phyloP scores from a whole-genome alignment of 2,113 vertebrate genomes.

The Rhea americana region DNA sequence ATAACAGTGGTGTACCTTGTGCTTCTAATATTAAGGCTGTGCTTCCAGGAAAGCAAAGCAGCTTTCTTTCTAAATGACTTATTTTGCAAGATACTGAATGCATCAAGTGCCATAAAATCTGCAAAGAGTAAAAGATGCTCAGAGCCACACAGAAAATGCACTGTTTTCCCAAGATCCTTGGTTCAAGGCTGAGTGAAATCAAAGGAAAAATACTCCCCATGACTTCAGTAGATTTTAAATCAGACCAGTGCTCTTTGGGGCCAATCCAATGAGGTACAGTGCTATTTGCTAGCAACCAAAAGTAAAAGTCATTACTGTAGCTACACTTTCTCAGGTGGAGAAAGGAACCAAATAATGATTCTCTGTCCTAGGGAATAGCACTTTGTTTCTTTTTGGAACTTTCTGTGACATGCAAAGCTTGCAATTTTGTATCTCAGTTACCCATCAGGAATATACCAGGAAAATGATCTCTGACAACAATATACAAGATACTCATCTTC shows the following conservation, averaged over 20 bases:
- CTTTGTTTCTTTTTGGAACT: not conserved
- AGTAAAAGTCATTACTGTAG: not conserved
- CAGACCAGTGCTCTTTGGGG: fast-evolving
- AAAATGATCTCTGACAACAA: not conserved
- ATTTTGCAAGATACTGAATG: not conserved
- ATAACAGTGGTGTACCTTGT: not conserved
- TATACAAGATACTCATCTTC: not conserved
- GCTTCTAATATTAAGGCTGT: not conserved
- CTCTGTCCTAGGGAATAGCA: not conserved
- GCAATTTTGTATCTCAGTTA: not conserved
- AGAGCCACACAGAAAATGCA: not conserved
- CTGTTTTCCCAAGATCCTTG: not conserved
- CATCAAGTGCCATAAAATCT: not conserved
- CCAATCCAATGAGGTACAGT: not conserved
- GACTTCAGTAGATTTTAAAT: not conserved
- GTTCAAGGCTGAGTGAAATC: not conserved
- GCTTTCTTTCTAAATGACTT: not conserved
- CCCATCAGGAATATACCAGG: not conserved
- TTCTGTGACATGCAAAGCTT: not conserved
- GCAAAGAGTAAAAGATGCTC: not conserved
- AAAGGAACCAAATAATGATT: not conserved
- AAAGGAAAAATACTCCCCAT: not conserved
- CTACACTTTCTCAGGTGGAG: not conserved
- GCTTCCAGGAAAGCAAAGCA: constrained; percentile 19
- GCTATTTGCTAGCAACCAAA: not conserved